phyloP scores from a whole-genome alignment of 2,113 vertebrate species.

The Polypterus senegalus region DNA sequence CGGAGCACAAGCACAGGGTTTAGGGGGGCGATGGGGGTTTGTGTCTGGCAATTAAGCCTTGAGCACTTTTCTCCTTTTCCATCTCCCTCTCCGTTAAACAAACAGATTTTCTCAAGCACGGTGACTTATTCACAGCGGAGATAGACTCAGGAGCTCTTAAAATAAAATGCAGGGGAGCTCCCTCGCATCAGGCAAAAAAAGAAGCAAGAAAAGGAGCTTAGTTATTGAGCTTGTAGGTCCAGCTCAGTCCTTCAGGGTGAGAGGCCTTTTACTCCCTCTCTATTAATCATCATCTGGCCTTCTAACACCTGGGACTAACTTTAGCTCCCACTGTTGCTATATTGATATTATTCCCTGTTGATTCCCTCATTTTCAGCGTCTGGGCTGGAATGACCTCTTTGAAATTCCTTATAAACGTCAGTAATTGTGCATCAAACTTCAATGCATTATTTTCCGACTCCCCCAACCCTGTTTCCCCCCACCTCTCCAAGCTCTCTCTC shows the following conservation, averaged over 20 bases:
- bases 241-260: conserved; percentile 51
- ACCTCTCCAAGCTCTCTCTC: conserved; percentile 16
- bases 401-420: conserved; percentile 88
- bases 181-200: conserved; percentile 39
- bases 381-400: conserved; percentile 72
- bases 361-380: conserved; percentile 72
- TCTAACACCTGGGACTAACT: conserved; percentile 62
- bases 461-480: conserved; percentile 33
- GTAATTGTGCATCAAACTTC: conserved; percentile 90
- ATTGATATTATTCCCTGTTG: conserved; percentile 76
- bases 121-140: conserved; percentile 52
- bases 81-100: conserved; percentile 15
- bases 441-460: conserved; percentile 72
- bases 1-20: conserved; percentile 21
- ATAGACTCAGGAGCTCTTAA: conserved; percentile 40
- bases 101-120: conserved; percentile 40
- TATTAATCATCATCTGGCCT: conserved; percentile 60
- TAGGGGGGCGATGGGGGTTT: no score
- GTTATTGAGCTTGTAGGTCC: conserved; percentile 46
- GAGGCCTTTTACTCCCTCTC: conserved; percentile 44
- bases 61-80: conserved; percentile 27
- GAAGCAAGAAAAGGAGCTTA: conserved; percentile 13
- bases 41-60: conserved; percentile 61
- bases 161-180: conserved; percentile 49
- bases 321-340: conserved; percentile 60